Base-by-base conservation (phyloP, 2,888 invertebrate genomes). In the Synergus japonicus region DNA sequence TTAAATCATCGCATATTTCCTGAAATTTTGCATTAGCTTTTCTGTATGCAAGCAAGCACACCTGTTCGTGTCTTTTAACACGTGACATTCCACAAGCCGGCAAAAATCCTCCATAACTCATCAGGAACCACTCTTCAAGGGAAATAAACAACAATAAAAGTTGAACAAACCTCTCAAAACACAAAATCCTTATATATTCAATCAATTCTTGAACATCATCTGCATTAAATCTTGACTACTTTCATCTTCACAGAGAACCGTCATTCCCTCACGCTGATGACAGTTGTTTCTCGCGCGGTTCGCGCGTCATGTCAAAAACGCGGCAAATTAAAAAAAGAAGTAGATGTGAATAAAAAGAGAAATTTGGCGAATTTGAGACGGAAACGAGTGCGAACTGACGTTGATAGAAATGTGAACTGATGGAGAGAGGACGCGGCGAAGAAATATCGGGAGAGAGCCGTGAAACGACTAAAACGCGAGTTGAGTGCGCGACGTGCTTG, bases 391-490 rank as follows among this genome's bases (percentile, higher is more conserved):
- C 18, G 60, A 10, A 37, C 13, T 69, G 69, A 69, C 69, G 69
- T 69, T 69, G 49, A 69, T 49, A 49, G 54, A 41, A 73, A 73
- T 37, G 73, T 12, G 37, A 54, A 73, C 54, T 73, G 49, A 73
- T 54, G 41, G 37, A 37, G n/a, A 54, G 29, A 54, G 69, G 73
- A 73, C 73, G 73, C 73, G 73, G n/a, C 37, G 54, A 73, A 73
- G 73, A 54, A 54, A 54, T 73, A 54, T 41, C 69, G 67, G 58
- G 69, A 78, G 67, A 65, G 54, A 60, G 60, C 12, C 60, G 60
- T 18, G 60, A 66, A 43, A 58, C 29, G 66, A 76, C 65, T 76
- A 79, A 79, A 79, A 65, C 58, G 76, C 76, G 79, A 58, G 60
- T 46, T 65, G 67, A 69, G 65, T 77, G 77, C 78, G 64, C 66